Conservation (phyloP, 2,888 invertebrate genomes). For the Blastobasis lacticolella region DNA sequence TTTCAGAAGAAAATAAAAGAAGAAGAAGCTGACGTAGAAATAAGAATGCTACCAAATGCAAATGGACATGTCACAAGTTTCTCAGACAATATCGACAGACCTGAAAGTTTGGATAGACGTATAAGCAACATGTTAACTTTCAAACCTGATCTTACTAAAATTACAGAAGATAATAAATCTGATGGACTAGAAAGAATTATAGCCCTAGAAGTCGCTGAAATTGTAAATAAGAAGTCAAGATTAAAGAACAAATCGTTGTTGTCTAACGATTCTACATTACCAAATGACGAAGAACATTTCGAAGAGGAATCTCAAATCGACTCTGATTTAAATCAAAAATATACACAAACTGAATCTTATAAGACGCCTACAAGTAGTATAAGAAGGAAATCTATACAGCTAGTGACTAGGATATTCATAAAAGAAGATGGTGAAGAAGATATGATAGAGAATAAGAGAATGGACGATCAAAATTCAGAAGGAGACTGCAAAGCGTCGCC, state of each 20-base stretch:
- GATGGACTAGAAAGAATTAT: constrained; percentile 42
- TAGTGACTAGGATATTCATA: constrained; percentile 47
- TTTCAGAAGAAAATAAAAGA: constrained; percentile 56
- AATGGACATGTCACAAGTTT: constrained; percentile 39
- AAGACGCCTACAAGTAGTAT: constrained; percentile 41
- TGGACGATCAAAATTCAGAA: constrained; percentile 62
- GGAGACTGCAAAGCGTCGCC: constrained; percentile 73
- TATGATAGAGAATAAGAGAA: constrained; percentile 43
- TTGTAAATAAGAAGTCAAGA: constrained; percentile 40
- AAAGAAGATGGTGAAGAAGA: constrained; percentile 43
- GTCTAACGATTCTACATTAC: constrained; percentile 4
- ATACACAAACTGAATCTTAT: constrained; percentile 41
- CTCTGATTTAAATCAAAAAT: constrained; percentile 32
- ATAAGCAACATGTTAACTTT: constrained; percentile 57
- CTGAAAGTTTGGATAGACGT: constrained; percentile 44
- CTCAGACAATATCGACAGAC: constrained; percentile 23
- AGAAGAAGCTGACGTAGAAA: constrained; percentile 37
- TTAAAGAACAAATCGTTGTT: constrained; percentile 18
- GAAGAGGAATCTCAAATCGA: constrained; percentile 33
- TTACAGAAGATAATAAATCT: constrained; percentile 30
- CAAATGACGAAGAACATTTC: constrained; percentile 10
- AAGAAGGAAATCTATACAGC: constrained; percentile 51
- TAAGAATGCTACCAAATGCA: constrained; percentile 33
- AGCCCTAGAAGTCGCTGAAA: constrained; percentile 48
- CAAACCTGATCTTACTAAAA: constrained; percentile 43